These are phyloP conservation scores for Dynastes hyllus DNA, from an alignment of 2,888 invertebrate genomes.

Conservation along the genomic window DNA sequence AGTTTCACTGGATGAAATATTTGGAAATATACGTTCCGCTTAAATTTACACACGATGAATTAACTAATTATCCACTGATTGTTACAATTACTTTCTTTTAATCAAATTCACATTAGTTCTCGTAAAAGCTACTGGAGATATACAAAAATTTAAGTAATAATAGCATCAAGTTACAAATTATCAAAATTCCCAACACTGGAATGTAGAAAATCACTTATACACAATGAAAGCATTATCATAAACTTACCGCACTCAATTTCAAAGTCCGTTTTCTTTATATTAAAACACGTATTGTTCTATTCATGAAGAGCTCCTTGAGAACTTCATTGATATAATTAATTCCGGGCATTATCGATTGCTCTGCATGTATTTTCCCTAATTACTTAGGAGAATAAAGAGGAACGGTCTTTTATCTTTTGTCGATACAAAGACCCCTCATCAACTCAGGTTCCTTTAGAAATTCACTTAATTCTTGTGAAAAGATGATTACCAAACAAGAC, in stretches of 20 bases:
- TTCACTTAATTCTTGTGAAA: conserved; percentile 52
- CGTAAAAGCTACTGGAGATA: too few species aligned
- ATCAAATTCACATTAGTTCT: too few species aligned
- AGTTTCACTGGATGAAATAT: too few species aligned
- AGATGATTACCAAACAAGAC: conserved; percentile 53
- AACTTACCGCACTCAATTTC: neutral
- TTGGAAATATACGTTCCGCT: too few species aligned
- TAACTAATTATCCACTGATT: too few species aligned
- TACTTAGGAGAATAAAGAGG: conserved; percentile 50
- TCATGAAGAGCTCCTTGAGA: conserved; percentile 12
- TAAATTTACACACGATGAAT: too few species aligned
- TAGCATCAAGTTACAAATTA: too few species aligned
- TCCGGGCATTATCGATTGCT: conserved; percentile 42
- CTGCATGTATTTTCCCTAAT: conserved; percentile 49
- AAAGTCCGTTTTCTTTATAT: neutral
- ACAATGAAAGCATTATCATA: too few species aligned
- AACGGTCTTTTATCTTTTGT: conserved; percentile 50
- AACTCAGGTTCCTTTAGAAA: conserved; percentile 52
- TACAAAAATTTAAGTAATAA: too few species aligned
- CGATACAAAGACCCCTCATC: conserved; percentile 52
- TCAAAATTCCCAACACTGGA: too few species aligned
- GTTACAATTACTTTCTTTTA: too few species aligned
- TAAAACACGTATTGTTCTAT: conserved; percentile 12
- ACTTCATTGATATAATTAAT: conserved; percentile 40
- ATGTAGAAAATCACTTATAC: too few species aligned